These are phyloP conservation scores for Mimachlamys varia DNA, from an alignment of 2,888 invertebrate species.

Conservation along the genomic window DNA sequence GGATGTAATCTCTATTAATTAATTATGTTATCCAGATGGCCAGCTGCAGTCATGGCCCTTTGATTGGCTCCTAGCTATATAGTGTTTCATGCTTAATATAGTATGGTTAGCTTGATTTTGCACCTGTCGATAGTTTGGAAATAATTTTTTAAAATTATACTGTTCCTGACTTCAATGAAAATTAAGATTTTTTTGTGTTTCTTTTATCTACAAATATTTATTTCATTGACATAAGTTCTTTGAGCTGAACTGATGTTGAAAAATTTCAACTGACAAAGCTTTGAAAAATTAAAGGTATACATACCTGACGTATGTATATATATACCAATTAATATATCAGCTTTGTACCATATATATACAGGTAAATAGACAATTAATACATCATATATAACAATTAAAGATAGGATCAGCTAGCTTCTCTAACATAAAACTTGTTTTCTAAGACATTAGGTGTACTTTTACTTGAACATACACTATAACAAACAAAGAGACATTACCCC, in stretches of 20 bases:
- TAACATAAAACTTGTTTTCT: neutral
- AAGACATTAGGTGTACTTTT: neutral
- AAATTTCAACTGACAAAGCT: slow-evolving; percentile 1
- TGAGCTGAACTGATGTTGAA: neutral
- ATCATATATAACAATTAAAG: neutral
- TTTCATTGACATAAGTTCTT: too few relatives aligned
- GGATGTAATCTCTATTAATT: neutral
- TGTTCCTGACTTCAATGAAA: neutral
- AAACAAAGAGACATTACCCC: neutral
- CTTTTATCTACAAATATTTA: too few relatives aligned
- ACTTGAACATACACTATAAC: neutral
- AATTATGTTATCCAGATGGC: neutral
- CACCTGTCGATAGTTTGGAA: neutral
- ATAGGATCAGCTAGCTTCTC: neutral
- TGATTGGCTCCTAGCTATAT: neutral
- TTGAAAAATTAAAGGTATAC: neutral
- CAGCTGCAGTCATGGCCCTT: neutral
- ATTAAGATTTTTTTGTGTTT: too few relatives aligned
- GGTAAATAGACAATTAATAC: neutral
- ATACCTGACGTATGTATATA: neutral
- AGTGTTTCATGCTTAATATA: neutral
- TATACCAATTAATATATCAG: neutral
- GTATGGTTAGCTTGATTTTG: neutral
- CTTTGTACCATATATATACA: neutral
- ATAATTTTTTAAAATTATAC: neutral